A percentile compares a stretch with the other conserved stretches of the same genome.
These are phyloP conservation scores for Lasioglossum zephyrum DNA, from an alignment of 2,888 invertebrate genomes.

Conservation along the genomic window DNA sequence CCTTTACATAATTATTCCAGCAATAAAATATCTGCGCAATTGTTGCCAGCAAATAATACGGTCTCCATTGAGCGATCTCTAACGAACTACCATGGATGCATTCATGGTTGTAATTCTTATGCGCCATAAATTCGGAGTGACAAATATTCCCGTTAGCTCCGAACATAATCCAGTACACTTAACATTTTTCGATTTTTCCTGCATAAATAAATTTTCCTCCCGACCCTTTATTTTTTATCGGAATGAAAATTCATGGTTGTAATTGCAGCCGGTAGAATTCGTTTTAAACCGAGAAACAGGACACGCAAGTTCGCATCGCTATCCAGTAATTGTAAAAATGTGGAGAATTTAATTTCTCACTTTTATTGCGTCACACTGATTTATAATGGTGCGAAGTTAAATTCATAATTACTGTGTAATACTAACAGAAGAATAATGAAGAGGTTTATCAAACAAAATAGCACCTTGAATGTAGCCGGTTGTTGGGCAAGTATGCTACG, in stretches of 20 bases:
- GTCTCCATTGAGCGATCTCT: conserved; percentile 52
- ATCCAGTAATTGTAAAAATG: not conserved
- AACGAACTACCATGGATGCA: conserved; percentile 26
- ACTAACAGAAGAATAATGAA: not conserved
- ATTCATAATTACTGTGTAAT: not conserved
- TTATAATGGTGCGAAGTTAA: not conserved
- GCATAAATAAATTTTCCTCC: not conserved
- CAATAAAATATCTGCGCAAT: conserved; percentile 44
- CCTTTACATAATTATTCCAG: conserved; percentile 51
- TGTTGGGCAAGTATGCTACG: not conserved
- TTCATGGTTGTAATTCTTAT: conserved; percentile 7
- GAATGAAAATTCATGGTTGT: not conserved
- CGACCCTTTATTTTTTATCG: not conserved
- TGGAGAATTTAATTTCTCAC: not conserved
- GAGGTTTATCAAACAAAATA: not conserved
- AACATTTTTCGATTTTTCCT: not conserved
- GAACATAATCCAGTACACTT: not conserved
- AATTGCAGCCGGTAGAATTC: not conserved
- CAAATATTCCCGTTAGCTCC: not conserved
- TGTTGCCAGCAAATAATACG: conserved; percentile 55
- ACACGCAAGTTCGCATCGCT: not conserved
- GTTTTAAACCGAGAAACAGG: not conserved
- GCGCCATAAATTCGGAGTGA: not conserved
- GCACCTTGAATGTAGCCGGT: not conserved
- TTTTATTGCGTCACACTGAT: not conserved